These are phyloP conservation scores for Prorops nasuta DNA, from an alignment of 1,140 invertebrate species.

Conservation along the genomic window DNA sequence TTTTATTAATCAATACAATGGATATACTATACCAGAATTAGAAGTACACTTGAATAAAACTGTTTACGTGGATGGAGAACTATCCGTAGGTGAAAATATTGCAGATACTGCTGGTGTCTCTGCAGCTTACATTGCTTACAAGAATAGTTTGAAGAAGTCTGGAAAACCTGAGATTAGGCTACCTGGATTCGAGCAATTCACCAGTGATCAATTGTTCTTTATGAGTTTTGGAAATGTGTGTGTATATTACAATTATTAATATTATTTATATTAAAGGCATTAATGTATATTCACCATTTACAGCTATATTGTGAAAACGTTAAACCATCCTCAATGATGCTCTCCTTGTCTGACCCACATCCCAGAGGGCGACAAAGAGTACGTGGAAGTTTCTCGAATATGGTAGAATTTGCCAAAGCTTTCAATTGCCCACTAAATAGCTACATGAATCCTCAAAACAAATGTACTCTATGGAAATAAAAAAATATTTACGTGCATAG, in stretches of 20 bases:
- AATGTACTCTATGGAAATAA: background rate
- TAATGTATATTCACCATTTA: background rate
- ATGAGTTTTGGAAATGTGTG: slow-evolving; percentile 54
- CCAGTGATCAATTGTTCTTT: slow-evolving; percentile 51
- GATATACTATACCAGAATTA: slow-evolving; percentile 20
- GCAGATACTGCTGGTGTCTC: slow-evolving; percentile 60
- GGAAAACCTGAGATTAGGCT: slow-evolving; percentile 20
- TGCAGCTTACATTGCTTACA: slow-evolving; percentile 21
- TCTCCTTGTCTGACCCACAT: background rate
- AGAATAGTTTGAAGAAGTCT: slow-evolving; percentile 11
- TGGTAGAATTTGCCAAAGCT: background rate
- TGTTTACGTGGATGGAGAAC: slow-evolving; percentile 41
- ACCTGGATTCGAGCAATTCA: slow-evolving; percentile 52
- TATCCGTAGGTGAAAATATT: slow-evolving; percentile 62
- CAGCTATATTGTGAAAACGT: background rate
- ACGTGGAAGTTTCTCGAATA: background rate
- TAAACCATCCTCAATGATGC: background rate
- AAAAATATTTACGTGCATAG: too few species aligned
- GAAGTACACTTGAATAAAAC: background rate
- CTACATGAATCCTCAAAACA: background rate
- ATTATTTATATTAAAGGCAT: too few species aligned
- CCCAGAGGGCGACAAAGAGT: background rate
- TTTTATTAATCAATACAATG: slow-evolving; percentile 12
- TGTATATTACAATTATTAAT: too few species aligned
- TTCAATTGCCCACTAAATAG: background rate